phyloP scores from a whole-genome alignment of 2,888 invertebrate genomes.

The Omphaloscelis lunosa region DNA sequence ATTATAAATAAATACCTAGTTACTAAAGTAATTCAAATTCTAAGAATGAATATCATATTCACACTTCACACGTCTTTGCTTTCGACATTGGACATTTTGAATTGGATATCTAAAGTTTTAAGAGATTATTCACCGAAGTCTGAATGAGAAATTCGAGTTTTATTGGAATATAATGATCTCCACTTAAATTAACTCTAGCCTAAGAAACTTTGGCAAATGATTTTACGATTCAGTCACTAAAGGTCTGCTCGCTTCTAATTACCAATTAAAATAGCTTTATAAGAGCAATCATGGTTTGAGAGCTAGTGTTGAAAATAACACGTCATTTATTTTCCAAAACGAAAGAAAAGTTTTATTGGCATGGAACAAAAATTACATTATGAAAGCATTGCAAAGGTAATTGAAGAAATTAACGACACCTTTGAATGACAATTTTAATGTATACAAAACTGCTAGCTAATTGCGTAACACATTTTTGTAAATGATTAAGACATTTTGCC shows the following conservation, averaged over 20 bases:
- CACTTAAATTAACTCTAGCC: slow-evolving; percentile 15
- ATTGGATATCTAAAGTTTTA: slow-evolving; percentile 27
- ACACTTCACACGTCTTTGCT: slow-evolving; percentile 38
- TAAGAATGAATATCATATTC: slow-evolving; percentile 27
- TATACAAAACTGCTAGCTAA: too few species aligned
- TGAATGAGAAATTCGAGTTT: slow-evolving; percentile 34
- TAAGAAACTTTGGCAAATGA: slow-evolving; percentile 29
- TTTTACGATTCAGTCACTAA: slow-evolving; percentile 21
- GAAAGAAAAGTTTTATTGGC: background rate
- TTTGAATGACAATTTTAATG: background rate
- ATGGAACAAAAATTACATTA: too few species aligned
- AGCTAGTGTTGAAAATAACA: background rate
- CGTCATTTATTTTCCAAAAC: background rate
- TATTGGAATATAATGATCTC: slow-evolving; percentile 35
- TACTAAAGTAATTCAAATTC: slow-evolving; percentile 17
- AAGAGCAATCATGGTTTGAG: background rate
- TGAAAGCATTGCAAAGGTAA: background rate
- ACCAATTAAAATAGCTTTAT: background rate
- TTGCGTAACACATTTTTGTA: too few species aligned
- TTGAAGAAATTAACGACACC: background rate
- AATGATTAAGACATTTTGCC: too few species aligned
- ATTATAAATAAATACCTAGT: slow-evolving; percentile 7
- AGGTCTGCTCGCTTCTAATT: background rate
- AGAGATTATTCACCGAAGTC: slow-evolving; percentile 25
- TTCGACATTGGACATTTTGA: slow-evolving; percentile 35